Percentiles rank a stretch among this genome's conserved stretches.
These are phyloP conservation scores for Polyergus mexicanus DNA, from an alignment of 1,140 invertebrate species.

Conservation along the genomic window DNA sequence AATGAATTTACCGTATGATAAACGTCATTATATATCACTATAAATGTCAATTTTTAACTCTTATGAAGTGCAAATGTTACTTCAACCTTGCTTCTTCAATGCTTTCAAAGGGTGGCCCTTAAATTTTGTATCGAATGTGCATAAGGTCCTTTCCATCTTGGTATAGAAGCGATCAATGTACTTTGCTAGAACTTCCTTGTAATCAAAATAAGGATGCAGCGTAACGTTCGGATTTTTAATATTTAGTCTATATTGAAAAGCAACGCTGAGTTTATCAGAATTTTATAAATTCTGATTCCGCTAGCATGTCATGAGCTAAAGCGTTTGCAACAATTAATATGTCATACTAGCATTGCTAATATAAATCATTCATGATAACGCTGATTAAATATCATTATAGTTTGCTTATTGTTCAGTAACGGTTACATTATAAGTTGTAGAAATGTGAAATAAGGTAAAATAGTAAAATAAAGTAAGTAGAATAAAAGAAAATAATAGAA, in stretches of 20 bases:
- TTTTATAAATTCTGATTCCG: background rate
- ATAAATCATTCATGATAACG: background rate
- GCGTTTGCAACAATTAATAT: background rate
- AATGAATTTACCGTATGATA: conserved; percentile 34
- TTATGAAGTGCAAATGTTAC: conserved; percentile 5
- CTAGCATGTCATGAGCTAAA: background rate
- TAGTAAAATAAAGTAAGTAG: background rate
- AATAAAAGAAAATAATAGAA: background rate
- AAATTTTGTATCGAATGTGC: conserved; percentile 48
- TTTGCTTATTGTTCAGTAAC: background rate
- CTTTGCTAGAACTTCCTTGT: conserved; percentile 1
- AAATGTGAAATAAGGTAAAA: background rate
- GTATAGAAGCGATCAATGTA: conserved; percentile 19
- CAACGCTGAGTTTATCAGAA: background rate
- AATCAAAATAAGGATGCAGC: conserved; percentile 27
- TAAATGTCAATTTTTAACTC: background rate
- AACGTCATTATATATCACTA: conserved; percentile 20
- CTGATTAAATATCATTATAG: background rate
- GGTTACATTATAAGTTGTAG: background rate
- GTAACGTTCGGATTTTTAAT: background rate
- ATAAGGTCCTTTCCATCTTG: conserved; percentile 26
- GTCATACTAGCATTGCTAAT: background rate
- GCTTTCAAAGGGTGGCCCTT: conserved; percentile 15
- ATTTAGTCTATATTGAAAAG: conserved; percentile 28
- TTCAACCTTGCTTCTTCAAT: background rate